phyloP scores from a whole-genome alignment of 2,113 vertebrate species.

The Morone chrysops region DNA sequence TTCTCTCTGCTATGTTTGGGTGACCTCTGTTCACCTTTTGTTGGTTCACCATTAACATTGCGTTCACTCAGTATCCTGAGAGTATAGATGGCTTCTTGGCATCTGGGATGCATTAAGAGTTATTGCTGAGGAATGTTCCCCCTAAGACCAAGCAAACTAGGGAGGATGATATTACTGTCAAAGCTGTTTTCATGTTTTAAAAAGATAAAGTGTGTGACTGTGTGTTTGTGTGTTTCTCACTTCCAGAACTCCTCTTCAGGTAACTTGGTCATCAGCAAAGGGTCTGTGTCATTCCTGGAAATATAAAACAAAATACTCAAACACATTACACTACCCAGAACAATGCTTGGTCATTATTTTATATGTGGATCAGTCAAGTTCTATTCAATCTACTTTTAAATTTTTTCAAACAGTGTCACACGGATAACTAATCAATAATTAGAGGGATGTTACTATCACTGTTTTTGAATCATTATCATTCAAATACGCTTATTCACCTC shows the following conservation, averaged over 20 bases:
- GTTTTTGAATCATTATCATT: neutral
- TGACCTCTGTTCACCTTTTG: conserved; percentile 3
- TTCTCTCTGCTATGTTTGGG: neutral
- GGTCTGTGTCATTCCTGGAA: neutral
- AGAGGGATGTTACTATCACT: neutral
- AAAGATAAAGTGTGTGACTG: neutral
- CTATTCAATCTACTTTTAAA: neutral
- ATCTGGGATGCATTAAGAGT: conserved; percentile 21
- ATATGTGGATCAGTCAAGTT: neutral
- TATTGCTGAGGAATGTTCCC: conserved; percentile 7
- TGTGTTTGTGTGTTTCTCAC: conserved; percentile 66
- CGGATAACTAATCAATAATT: neutral
- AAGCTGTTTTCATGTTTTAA: neutral
- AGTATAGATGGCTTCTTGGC: neutral
- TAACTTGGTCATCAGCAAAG: fast-evolving
- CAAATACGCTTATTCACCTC: neutral
- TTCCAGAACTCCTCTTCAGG: conserved; percentile 80
- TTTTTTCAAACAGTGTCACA: neutral
- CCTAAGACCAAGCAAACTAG: neutral
- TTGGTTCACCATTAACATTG: neutral
- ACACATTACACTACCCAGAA: neutral
- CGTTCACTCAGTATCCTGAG: neutral
- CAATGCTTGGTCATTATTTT: neutral
- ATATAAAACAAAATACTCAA: conserved; percentile 36
- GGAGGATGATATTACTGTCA: neutral